phyloP scores from a whole-genome alignment of 1,140 invertebrate genomes.

The Phortica variegata region DNA sequence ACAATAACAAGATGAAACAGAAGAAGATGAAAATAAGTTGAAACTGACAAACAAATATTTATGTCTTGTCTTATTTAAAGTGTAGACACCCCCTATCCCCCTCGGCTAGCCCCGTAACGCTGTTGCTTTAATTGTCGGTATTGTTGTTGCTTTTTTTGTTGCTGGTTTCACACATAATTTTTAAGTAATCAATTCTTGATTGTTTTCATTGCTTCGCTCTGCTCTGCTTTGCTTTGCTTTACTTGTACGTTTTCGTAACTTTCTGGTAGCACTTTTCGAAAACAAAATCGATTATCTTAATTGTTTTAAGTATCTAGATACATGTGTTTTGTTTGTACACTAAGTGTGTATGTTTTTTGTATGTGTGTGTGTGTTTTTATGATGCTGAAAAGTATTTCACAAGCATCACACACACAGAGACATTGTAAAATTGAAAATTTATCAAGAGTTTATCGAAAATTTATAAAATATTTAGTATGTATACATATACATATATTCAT shows the following conservation, averaged over 20 bases:
- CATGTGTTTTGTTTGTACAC: background rate
- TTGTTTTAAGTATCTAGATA: conserved; percentile 17
- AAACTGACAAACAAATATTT: too few relatives aligned
- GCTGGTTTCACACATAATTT: conserved; percentile 45
- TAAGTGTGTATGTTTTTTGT: background rate
- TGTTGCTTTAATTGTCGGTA: too few relatives aligned
- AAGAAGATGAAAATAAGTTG: too few relatives aligned
- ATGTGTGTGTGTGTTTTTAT: background rate
- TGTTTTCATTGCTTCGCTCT: background rate
- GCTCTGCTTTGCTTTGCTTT: conserved; percentile 4
- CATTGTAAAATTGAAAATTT: background rate
- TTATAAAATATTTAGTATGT: conserved; percentile 38
- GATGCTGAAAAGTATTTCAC: too few relatives aligned
- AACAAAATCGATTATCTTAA: conserved; percentile 32
- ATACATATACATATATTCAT: conserved; percentile 6
- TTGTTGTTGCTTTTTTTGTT: conserved; percentile 15
- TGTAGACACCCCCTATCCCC: too few relatives aligned
- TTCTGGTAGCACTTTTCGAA: too few relatives aligned
- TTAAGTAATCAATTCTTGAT: conserved; percentile 28
- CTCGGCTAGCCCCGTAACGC: too few relatives aligned
- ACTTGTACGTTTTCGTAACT: too few relatives aligned
- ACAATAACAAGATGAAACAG: too few relatives aligned
- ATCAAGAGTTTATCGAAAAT: conserved; percentile 14
- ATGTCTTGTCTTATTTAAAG: too few relatives aligned
- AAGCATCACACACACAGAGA: too few relatives aligned